These are phyloP conservation scores for Hippoglossus hippoglossus DNA, from an alignment of 2,797 vertebrate genomes.

Conservation along the genomic window DNA sequence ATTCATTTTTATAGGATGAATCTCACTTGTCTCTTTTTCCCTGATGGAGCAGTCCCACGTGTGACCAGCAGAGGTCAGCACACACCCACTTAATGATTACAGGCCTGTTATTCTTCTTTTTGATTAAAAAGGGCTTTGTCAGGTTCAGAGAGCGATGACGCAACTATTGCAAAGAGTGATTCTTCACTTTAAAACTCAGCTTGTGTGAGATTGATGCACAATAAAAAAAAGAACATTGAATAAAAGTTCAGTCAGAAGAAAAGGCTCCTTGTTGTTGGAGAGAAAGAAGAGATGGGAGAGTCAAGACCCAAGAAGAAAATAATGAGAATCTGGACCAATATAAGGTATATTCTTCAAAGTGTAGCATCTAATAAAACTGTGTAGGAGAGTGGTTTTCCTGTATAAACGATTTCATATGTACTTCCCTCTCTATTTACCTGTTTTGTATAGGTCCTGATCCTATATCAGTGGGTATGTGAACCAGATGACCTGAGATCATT, in stretches of 20 bases:
- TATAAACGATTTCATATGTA: neutral
- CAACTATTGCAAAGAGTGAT: conserved; percentile 20
- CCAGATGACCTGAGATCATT: neutral
- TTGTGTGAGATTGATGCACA: neutral
- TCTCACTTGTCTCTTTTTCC: neutral
- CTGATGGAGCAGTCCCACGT: neutral
- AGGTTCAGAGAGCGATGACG: conserved; percentile 12
- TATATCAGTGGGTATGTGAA: neutral
- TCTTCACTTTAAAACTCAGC: neutral
- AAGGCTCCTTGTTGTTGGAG: too few species aligned
- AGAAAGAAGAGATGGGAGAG: neutral
- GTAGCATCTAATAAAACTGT: neutral
- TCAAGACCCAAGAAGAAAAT: too few species aligned
- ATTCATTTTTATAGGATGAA: neutral
- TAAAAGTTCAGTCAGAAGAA: too few species aligned
- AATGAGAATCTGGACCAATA: too few species aligned
- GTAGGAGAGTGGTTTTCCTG: neutral
- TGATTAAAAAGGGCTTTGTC: conserved; percentile 1
- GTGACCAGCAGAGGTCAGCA: conserved; percentile 64
- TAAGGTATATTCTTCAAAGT: too few species aligned
- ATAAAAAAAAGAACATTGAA: neutral
- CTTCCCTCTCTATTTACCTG: too few species aligned
- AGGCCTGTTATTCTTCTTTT: too few species aligned
- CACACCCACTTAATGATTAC: conserved; percentile 14
- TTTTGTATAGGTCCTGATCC: too few species aligned